phyloP scores from a whole-genome alignment of 2,888 invertebrate genomes.

The Cremastobaeus sp. region DNA sequence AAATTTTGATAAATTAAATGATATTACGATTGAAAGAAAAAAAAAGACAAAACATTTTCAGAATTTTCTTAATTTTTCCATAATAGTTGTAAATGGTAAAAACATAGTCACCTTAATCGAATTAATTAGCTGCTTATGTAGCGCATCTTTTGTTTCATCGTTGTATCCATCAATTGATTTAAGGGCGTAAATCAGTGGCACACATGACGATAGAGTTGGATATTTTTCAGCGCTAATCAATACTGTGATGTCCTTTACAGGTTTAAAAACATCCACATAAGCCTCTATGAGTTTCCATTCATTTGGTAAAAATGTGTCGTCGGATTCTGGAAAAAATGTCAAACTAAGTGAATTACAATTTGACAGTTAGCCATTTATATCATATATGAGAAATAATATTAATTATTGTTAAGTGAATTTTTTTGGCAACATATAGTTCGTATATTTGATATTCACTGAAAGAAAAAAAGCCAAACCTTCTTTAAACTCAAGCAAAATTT shows the following conservation, averaged over 20 bases:
- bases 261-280: conserved; percentile 19
- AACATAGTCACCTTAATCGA: background rate
- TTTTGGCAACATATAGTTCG: too few species aligned
- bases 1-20: background rate
- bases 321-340: too few species aligned
- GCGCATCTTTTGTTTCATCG: background rate
- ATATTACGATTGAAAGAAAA: background rate
- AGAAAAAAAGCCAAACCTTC: too few species aligned
- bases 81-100: too few species aligned
- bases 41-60: background rate
- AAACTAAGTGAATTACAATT: too few species aligned
- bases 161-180: background rate
- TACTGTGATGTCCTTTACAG: conserved; percentile 15
- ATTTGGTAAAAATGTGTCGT: background rate
- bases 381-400: too few species aligned
- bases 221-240: conserved; percentile 20
- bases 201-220: conserved; percentile 11
- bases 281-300: conserved; percentile 14
- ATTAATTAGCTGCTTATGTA: background rate
- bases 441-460: too few species aligned
- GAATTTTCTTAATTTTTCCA: background rate
- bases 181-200: conserved; percentile 10
- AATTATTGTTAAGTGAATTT: too few species aligned
- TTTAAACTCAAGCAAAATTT: too few species aligned
- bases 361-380: too few species aligned